Conservation (phyloP, 2,888 invertebrate species). For the Nephrotoma flavescens region DNA sequence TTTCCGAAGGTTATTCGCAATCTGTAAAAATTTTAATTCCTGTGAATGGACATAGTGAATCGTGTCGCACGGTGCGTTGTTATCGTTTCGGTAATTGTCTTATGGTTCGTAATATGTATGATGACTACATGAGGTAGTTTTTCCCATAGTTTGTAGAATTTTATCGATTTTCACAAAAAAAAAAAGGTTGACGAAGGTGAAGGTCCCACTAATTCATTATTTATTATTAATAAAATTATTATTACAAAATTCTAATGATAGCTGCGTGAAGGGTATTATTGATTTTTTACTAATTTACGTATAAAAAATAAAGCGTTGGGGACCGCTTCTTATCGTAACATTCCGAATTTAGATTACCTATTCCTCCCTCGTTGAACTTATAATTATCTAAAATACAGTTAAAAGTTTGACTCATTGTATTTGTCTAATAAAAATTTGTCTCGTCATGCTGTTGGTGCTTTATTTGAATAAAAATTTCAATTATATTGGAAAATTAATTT, state of each 20-base stretch:
- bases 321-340: not conserved
- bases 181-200: not conserved
- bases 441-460: too few species aligned
- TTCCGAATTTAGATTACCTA: not conserved
- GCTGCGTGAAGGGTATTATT: not conserved
- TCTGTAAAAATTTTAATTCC: not conserved
- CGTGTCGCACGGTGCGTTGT: not conserved
- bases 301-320: too few species aligned
- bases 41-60: not conserved
- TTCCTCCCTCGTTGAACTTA: not conserved
- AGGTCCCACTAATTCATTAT: not conserved
- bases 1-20: not conserved
- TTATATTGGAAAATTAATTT: too few species aligned
- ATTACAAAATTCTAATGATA: too few species aligned
- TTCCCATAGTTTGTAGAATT: not conserved
- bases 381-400: too few species aligned
- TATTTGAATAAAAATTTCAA: too few species aligned
- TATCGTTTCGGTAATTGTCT: not conserved
- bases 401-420: too few species aligned
- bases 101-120: not conserved
- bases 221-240: not conserved
- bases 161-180: not conserved
- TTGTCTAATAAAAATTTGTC: too few species aligned
- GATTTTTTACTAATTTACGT: not conserved
- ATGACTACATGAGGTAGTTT: not conserved